Evolutionary conservation across 2,113 vertebrate species (phyloP).

Genomic region (Cochlearius cochlearius): DNA sequence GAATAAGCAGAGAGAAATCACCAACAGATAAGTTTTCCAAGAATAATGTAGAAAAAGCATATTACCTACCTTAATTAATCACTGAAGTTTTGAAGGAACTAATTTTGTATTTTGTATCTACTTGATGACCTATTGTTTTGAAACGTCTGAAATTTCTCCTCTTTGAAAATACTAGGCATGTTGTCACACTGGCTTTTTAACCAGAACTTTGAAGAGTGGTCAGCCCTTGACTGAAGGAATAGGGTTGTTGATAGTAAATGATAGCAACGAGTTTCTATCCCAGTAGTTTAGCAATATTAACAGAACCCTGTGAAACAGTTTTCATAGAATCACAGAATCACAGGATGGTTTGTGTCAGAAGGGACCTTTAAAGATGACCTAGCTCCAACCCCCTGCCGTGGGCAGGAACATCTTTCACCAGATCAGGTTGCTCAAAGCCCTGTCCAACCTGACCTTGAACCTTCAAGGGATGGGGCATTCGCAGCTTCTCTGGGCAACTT

Average conservation of each 20-base stretch:
- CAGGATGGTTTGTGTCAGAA: not conserved
- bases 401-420: not conserved
- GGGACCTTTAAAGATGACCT: not conserved
- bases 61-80: not conserved
- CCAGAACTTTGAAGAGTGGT: not conserved
- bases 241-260: not conserved
- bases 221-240: not conserved
- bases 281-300: not conserved
- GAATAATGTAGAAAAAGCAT: not conserved
- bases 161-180: not conserved
- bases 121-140: not conserved
- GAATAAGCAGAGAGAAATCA: not conserved
- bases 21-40: not conserved
- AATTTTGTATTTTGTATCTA: not conserved
- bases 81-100: not conserved
- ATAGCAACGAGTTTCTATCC: not conserved
- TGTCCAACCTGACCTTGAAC: not conserved
- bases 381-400: not conserved
- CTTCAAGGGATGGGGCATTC: too few relatives aligned
- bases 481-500: not conserved
- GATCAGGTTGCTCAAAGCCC: not conserved
- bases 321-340: not conserved
- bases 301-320: not conserved
- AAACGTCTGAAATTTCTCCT: not conserved
- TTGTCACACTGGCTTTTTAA: not conserved